Conservation (phyloP, 2,797 vertebrate species). For the Helarctos malayanus region DNA sequence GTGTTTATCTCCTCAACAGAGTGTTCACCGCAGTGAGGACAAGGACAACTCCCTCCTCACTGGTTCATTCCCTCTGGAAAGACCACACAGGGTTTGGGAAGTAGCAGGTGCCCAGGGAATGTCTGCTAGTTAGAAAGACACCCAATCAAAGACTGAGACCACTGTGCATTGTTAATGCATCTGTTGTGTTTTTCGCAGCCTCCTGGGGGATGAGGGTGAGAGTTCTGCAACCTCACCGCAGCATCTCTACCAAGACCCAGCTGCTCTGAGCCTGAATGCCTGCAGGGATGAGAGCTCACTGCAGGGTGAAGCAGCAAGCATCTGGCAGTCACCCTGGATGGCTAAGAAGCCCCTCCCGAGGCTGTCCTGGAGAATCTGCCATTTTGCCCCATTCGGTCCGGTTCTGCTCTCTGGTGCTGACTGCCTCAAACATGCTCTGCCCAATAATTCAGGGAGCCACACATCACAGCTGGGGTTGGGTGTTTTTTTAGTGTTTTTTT, state of each 20-base stretch:
- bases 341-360: background rate
- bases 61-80: background rate
- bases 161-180: background rate
- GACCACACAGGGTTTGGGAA: background rate
- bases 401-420: background rate
- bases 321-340: too few relatives aligned
- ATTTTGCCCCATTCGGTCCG: background rate
- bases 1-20: background rate
- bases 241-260: background rate
- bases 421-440: background rate
- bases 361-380: background rate
- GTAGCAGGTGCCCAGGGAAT: background rate
- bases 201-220: background rate
- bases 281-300: background rate
- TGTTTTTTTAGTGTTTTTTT: background rate
- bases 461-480: background rate
- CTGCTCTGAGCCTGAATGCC: too few relatives aligned
- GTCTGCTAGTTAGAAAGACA: background rate
- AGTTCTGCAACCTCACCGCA: background rate
- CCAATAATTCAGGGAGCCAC: background rate
- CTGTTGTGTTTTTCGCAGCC: background rate
- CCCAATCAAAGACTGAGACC: background rate
- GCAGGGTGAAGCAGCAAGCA: fast-evolving
- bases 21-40: background rate
- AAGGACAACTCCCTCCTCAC: background rate